Evolutionary conservation across 2,797 vertebrate genomes (phyloP), one percentile per base, ranked within the genome.

Genomic region (Argyrosomus regius): DNA sequence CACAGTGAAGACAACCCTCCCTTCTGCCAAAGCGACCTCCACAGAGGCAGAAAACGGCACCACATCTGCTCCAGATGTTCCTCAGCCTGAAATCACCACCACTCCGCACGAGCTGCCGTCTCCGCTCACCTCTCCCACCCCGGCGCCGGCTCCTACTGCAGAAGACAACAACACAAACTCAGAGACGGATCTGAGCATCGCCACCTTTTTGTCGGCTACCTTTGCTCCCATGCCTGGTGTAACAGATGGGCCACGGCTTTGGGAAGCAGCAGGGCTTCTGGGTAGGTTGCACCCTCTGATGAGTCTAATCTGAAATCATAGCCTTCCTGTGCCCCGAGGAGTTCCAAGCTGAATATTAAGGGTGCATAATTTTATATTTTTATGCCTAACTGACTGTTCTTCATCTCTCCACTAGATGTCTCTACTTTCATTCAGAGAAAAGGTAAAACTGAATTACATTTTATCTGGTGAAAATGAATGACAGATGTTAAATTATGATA

Each of bases 221-320:
- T 96, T 95, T 61, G 91, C 92, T 10, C 96, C 93, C 8, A 96
- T 96, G 95, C 95, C 94, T 2, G 93, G 94, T 0, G 89, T 93
- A 18, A 95, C 94, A 20, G 91, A 94, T 1, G 92, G 84, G 35
- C 90, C 93, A 0, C 90, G 86, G 16, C 79, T 89, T 11, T 95
- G 94, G 95, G 96, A 96, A 75, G 94, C 92, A 50, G 92, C 91
- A 0, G 93, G 91, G n/a, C 84, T 95, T 75, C 87, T 95, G 64
- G 95, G 96, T 96, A 82, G 68, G 91, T 75, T 46, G 24, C 46
- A n/a, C 4, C 31, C 28, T 35, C 8, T 4, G 28, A 20, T 26
- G 2, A 58, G 26, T 63, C 14, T 54, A 1, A 72, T 52, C 10
- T 39, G 22, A 4, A 45, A 28, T 65, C 31, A n/a, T 41, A 31